Evolutionary conservation across 2,797 vertebrate species (phyloP).

Genomic region (Valencia hispanica): DNA sequence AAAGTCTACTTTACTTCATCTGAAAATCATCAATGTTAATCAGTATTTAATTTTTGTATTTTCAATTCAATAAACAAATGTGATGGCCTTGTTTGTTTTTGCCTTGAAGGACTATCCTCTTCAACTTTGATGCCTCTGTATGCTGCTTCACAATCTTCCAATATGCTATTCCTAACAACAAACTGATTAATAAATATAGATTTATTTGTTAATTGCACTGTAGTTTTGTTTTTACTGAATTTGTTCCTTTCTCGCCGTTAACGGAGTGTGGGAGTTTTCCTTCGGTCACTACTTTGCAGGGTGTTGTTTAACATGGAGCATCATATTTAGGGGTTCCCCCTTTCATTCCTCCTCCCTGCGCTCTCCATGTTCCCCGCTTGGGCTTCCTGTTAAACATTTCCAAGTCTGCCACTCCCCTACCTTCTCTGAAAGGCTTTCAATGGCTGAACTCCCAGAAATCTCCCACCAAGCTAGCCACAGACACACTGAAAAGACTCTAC

Average conservation of each 20-base stretch:
- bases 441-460: constrained; percentile 41
- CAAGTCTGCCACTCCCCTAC: constrained; percentile 25
- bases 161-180: not conserved
- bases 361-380: constrained; percentile 52
- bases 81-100: not conserved
- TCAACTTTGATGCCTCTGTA: not conserved
- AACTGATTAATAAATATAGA: not conserved
- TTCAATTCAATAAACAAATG: not conserved
- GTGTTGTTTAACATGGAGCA: constrained; percentile 48
- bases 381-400: constrained; percentile 44
- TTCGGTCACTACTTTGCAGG: constrained; percentile 12
- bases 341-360: constrained; percentile 32
- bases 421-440: constrained; percentile 30
- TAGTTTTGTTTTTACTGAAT: not conserved
- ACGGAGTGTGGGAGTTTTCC: constrained; percentile 24
- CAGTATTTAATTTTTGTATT: not conserved
- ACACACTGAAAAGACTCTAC: constrained; percentile 18
- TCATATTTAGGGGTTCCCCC: constrained; percentile 64
- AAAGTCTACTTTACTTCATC: too few relatives aligned
- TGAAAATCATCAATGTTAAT: not conserved
- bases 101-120: not conserved
- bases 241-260: not conserved
- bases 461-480: constrained; percentile 47
- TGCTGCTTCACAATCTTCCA: not conserved
- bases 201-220: not conserved